phyloP scores from a whole-genome alignment of 2,113 vertebrate genomes.

The Octodon degus region DNA sequence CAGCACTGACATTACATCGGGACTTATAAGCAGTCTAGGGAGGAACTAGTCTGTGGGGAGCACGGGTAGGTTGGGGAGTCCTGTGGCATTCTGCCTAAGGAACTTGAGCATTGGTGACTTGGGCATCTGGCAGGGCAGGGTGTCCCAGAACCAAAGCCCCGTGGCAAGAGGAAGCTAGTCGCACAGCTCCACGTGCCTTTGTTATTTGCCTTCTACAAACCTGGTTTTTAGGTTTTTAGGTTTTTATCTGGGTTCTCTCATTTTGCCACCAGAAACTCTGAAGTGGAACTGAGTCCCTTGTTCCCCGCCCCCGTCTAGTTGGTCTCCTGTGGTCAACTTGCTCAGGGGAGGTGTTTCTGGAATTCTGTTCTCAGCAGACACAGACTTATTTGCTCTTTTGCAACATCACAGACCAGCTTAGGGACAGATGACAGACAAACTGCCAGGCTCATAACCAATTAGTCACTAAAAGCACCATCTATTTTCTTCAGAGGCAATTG shows the following conservation, averaged over 20 bases:
- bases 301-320: not conserved
- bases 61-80: not conserved
- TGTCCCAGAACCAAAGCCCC: not conserved
- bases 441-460: not conserved
- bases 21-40: not conserved
- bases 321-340: not conserved
- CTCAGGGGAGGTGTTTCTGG: not conserved
- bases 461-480: not conserved
- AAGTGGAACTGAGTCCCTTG: not conserved
- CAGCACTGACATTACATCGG: not conserved
- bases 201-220: not conserved
- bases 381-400: not conserved
- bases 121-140: not conserved
- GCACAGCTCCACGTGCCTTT: not conserved
- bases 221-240: not conserved
- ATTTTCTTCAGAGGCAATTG: not conserved
- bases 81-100: not conserved
- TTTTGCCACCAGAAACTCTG: constrained; percentile 32
- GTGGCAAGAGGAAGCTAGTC: not conserved
- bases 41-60: not conserved
- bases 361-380: not conserved
- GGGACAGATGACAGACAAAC: not conserved
- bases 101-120: not conserved
- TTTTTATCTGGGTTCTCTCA: not conserved
- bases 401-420: not conserved